Conservation (phyloP, 1,140 invertebrate genomes). For the Delia radicum region DNA sequence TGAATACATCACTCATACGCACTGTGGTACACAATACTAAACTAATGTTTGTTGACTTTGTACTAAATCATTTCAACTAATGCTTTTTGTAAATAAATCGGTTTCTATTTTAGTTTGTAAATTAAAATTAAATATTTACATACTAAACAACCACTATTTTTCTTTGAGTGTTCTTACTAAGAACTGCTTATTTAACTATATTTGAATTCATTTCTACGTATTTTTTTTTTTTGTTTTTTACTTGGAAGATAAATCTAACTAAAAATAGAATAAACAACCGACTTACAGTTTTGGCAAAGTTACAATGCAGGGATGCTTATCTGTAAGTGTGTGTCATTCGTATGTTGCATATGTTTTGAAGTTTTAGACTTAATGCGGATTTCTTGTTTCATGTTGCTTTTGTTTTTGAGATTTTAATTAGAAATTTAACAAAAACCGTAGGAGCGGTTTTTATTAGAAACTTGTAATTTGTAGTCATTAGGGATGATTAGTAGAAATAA, state of each 20-base stretch:
- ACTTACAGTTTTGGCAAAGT: background rate
- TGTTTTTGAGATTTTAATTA: background rate
- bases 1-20: too few relatives aligned
- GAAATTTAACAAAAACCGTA: background rate
- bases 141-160: too few relatives aligned
- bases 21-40: too few relatives aligned
- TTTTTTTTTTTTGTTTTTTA: background rate
- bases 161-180: background rate
- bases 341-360: background rate
- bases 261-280: background rate
- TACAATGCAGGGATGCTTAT: background rate
- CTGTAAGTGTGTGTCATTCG: background rate
- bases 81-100: too few relatives aligned
- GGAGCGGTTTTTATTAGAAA: background rate
- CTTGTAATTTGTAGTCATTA: background rate
- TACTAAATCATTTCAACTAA: too few relatives aligned
- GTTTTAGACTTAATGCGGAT: background rate
- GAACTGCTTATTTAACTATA: too few relatives aligned
- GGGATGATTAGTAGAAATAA: background rate
- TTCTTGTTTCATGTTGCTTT: background rate
- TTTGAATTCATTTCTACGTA: background rate
- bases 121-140: too few relatives aligned
- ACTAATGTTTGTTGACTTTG: too few relatives aligned
- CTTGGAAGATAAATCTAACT: background rate
- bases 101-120: too few relatives aligned